phyloP scores from a whole-genome alignment of 2,113 vertebrate species.

The Marmota monax region DNA sequence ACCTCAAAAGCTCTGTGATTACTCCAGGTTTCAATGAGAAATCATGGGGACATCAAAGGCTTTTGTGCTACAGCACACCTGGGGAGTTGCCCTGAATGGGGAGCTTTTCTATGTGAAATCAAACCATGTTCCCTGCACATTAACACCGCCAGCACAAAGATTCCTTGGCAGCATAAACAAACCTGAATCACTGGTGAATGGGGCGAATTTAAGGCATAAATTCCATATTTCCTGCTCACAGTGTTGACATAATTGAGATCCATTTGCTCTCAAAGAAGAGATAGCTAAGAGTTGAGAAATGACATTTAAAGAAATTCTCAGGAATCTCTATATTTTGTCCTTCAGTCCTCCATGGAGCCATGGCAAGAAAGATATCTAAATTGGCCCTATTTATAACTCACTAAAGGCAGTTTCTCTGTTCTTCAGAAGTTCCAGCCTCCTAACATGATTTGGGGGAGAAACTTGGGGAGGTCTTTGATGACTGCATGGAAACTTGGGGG shows the following conservation, averaged over 20 bases:
- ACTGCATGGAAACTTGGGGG: not conserved
- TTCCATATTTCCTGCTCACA: not conserved
- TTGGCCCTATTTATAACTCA: constrained; percentile 52
- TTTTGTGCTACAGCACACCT: constrained; percentile 72
- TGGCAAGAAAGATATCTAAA: constrained; percentile 44
- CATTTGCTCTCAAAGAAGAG: constrained; percentile 59
- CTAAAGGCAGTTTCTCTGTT: constrained; percentile 39
- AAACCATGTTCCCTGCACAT: not conserved
- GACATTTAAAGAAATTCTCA: constrained; percentile 50
- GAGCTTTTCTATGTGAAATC: constrained; percentile 60
- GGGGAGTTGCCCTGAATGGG: constrained; percentile 59
- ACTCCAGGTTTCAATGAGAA: constrained; percentile 67
- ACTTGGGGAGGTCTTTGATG: not conserved
- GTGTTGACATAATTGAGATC: constrained; percentile 45
- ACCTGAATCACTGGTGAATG: constrained; percentile 70
- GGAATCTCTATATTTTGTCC: constrained; percentile 25
- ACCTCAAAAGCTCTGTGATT: not conserved
- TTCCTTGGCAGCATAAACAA: constrained; percentile 15
- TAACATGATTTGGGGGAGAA: not conserved
- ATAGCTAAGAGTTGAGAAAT: constrained; percentile 11
- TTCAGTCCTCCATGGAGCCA: not conserved
- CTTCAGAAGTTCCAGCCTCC: not conserved
- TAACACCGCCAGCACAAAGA: not conserved
- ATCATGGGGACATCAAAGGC: constrained; percentile 60
- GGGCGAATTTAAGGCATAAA: constrained; percentile 60